phyloP scores from a whole-genome alignment of 2,113 vertebrate species.

The Ictalurus punctatus region DNA sequence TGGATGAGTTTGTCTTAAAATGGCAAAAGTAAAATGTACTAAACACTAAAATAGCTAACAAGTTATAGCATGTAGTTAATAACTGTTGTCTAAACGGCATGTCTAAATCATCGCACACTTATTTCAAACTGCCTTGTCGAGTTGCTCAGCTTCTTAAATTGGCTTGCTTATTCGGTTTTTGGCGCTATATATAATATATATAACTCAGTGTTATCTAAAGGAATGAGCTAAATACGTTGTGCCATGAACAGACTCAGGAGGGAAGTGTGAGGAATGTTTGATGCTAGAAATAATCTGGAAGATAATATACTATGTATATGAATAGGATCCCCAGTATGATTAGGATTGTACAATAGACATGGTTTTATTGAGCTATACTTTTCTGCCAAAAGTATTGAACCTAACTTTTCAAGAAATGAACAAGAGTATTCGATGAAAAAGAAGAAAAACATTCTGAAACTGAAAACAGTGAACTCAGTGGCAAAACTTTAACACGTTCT shows the following conservation, averaged over 20 bases:
- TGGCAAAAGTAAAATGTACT: background rate
- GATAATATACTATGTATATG: background rate
- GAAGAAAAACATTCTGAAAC: too few relatives aligned
- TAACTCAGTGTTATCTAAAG: background rate
- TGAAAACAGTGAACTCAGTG: too few relatives aligned
- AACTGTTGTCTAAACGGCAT: background rate
- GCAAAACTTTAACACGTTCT: too few relatives aligned
- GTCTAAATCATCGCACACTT: background rate
- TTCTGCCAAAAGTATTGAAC: too few relatives aligned
- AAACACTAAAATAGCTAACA: background rate
- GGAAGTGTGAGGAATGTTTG: background rate
- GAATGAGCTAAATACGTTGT: background rate
- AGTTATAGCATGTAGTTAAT: background rate
- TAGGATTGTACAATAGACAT: background rate
- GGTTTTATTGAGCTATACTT: background rate
- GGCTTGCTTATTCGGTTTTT: background rate
- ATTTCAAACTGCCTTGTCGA: background rate
- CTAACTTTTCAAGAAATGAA: too few relatives aligned
- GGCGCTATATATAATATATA: background rate
- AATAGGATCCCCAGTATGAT: background rate
- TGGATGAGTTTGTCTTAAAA: background rate
- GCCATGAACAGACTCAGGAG: background rate
- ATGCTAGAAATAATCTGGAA: background rate
- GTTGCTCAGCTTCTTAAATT: background rate
- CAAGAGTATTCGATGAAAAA: too few relatives aligned